Evolutionary conservation across 1,140 invertebrate genomes (phyloP).

Genomic region (Eumaeus atala): DNA sequence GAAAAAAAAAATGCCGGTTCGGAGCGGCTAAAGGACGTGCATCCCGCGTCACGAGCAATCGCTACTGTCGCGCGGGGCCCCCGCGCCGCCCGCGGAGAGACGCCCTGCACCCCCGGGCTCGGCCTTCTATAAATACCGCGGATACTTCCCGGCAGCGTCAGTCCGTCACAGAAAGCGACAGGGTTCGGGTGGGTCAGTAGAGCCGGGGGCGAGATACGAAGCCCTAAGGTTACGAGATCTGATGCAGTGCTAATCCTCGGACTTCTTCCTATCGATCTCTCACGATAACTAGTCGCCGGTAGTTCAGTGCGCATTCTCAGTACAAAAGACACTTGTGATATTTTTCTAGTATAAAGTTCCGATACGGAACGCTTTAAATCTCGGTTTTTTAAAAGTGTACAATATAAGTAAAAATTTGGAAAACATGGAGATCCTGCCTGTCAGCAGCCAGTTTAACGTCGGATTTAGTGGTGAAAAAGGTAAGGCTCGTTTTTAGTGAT

Average conservation of each 20-base stretch:
- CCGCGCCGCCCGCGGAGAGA: slow-evolving; percentile 48
- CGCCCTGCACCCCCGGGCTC: slow-evolving; percentile 46
- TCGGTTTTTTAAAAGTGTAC: slow-evolving; percentile 68
- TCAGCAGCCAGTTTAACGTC: slow-evolving; percentile 72
- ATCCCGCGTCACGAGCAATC: slow-evolving; percentile 27
- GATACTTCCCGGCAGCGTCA: slow-evolving; percentile 42
- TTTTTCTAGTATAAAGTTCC: slow-evolving; percentile 70
- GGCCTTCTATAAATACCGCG: slow-evolving; percentile 52
- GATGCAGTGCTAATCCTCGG: slow-evolving; percentile 58
- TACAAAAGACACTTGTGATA: slow-evolving; percentile 75
- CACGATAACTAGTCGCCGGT: slow-evolving; percentile 59
- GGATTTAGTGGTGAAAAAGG: slow-evolving; percentile 74
- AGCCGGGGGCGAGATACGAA: slow-evolving; percentile 62
- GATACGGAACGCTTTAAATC: slow-evolving; percentile 42
- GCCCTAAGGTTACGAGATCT: slow-evolving; percentile 70
- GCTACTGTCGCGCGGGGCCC: slow-evolving; percentile 55
- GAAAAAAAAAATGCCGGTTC: slow-evolving; percentile 30
- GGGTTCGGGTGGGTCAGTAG: slow-evolving; percentile 59
- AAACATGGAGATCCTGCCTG: slow-evolving; percentile 74
- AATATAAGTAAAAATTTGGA: slow-evolving; percentile 74
- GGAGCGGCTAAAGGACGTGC: slow-evolving; percentile 42
- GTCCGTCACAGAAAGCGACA: slow-evolving; percentile 65
- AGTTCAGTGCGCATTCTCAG: slow-evolving; percentile 61
- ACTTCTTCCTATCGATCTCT: slow-evolving; percentile 65
- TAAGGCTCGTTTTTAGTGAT: no score